phyloP scores from a whole-genome alignment of 2,797 vertebrate genomes.

The Parotocinclus haroldoi region DNA sequence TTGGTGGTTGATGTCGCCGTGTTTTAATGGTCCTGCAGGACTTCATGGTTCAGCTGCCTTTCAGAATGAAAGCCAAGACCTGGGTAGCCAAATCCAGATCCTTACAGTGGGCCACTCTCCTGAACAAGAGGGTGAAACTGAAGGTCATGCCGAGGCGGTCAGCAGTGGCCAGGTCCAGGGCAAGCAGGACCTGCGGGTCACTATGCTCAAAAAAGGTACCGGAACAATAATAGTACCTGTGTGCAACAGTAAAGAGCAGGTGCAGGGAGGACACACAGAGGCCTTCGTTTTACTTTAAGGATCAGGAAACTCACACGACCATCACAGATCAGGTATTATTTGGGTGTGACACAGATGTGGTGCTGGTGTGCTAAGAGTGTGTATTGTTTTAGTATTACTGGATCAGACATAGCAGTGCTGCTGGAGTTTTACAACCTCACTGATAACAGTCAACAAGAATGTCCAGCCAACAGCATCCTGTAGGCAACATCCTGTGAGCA shows the following conservation, averaged over 20 bases:
- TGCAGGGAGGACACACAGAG: no score
- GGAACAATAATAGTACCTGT: background rate
- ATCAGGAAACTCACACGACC: no score
- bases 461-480: no score
- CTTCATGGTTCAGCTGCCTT: conserved; percentile 83
- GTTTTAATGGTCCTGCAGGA: conserved; percentile 72
- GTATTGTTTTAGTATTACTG: no score
- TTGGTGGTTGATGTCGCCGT: conserved; percentile 18
- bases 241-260: background rate
- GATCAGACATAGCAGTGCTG: no score
- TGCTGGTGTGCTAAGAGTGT: no score
- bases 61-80: conserved; percentile 82
- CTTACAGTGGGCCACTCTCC: conserved; percentile 81
- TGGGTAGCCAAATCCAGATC: conserved; percentile 83
- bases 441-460: no score
- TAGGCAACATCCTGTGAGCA: no score
- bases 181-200: conserved; percentile 89
- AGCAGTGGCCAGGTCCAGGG: conserved; percentile 78
- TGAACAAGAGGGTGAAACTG: conserved; percentile 73
- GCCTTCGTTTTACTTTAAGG: no score
- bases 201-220: conserved; percentile 96
- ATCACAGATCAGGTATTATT: no score
- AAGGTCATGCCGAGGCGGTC: conserved; percentile 74
- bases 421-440: no score
- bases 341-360: no score